Conservation (phyloP, 2,113 vertebrate species). For the Cephalopholis sonnerati region DNA sequence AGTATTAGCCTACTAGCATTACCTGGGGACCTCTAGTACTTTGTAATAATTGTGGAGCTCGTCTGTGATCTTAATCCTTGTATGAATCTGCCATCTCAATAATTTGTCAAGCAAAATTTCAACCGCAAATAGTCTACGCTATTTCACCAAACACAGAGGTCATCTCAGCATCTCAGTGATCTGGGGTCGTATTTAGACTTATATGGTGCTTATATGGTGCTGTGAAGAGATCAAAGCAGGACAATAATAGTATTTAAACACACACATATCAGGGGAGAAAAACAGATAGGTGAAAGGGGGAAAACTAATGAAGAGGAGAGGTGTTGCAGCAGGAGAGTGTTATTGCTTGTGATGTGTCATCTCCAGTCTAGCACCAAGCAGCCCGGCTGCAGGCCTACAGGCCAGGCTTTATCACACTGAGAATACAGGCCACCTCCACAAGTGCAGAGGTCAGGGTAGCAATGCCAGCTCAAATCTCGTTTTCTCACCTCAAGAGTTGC, state of each 20-base stretch:
- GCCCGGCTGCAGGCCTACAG: constrained; percentile 41
- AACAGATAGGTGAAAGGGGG: background rate
- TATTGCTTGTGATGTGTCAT: constrained; percentile 60
- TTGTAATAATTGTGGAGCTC: no score
- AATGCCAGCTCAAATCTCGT: constrained; percentile 61
- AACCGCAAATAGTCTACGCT: no score
- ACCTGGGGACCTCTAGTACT: no score
- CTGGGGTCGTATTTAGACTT: no score
- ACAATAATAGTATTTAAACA: background rate
- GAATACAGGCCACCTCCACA: constrained; percentile 57
- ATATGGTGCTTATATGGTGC: no score
- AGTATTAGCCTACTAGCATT: no score
- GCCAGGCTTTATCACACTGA: constrained; percentile 42
- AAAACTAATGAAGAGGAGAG: constrained; percentile 13
- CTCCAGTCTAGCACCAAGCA: constrained; percentile 40
- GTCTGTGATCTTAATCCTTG: no score
- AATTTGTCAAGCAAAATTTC: no score
- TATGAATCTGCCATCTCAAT: no score
- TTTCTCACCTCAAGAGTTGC: constrained; percentile 49
- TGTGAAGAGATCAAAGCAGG: background rate
- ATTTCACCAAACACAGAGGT: background rate
- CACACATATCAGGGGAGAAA: background rate
- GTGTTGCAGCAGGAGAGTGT: constrained; percentile 33
- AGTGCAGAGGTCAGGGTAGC: constrained; percentile 47
- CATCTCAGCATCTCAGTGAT: no score